Conservation (phyloP, 2,113 vertebrate genomes). For the Scomber japonicus region DNA sequence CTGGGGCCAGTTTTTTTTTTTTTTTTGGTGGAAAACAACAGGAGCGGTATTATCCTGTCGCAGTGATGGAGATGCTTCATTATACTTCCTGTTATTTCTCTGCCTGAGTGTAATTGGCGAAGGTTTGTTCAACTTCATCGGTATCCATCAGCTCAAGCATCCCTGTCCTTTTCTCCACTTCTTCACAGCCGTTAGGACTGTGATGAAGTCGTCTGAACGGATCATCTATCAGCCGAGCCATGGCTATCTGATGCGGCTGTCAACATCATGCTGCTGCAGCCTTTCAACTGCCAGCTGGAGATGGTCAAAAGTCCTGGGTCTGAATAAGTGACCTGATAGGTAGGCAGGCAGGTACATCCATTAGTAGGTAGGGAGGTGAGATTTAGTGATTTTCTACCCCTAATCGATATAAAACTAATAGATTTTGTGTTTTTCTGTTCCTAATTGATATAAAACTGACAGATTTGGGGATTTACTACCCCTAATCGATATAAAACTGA, state of each 20-base stretch:
- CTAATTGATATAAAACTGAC: not conserved
- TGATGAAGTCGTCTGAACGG: not conserved
- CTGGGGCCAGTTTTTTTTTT: not conserved
- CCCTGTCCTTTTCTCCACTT: not conserved
- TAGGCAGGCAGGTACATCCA: too few relatives aligned
- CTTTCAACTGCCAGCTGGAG: not conserved
- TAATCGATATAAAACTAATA: not conserved
- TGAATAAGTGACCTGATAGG: not conserved
- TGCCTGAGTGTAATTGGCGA: not conserved
- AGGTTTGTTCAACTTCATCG: not conserved
- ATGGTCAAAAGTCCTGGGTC: not conserved
- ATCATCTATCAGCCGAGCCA: not conserved
- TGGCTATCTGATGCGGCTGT: constrained; percentile 7
- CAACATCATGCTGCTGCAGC: not conserved
- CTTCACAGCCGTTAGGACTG: not conserved
- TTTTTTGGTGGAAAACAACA: not conserved
- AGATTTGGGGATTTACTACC: not conserved
- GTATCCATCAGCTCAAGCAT: constrained; percentile 5
- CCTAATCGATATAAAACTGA: not conserved
- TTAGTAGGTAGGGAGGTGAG: too few relatives aligned
- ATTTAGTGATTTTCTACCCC: not conserved
- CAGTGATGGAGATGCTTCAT: not conserved
- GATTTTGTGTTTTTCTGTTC: not conserved
- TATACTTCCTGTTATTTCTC: not conserved
- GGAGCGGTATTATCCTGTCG: not conserved